Conservation (phyloP, 2,888 invertebrate species). For the Glaucopsyche alexis region DNA sequence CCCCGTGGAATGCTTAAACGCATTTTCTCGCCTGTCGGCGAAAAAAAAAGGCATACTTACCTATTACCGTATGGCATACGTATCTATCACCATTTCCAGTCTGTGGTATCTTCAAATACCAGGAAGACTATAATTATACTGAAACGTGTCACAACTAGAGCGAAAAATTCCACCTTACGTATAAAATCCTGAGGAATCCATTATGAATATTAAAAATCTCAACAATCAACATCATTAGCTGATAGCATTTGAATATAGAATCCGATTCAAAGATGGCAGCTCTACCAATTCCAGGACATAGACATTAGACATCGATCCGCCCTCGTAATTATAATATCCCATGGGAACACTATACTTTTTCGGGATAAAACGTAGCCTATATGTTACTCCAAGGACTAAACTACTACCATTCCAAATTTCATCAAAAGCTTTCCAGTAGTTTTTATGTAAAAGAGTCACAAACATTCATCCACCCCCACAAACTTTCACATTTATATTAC, state of each 20-base stretch:
- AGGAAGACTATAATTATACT: conserved; percentile 3
- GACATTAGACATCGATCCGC: not conserved
- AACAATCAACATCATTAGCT: not conserved
- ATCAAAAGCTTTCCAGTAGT: too few relatives aligned
- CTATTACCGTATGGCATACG: not conserved
- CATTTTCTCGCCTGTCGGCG: too few relatives aligned
- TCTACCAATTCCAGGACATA: not conserved
- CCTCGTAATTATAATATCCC: too few relatives aligned
- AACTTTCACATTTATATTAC: too few relatives aligned
- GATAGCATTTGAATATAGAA: not conserved
- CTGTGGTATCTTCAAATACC: not conserved
- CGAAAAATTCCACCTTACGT: not conserved
- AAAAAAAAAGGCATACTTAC: too few relatives aligned
- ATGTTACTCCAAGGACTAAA: too few relatives aligned
- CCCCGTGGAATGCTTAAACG: too few relatives aligned
- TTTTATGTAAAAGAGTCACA: too few relatives aligned
- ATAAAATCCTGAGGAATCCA: not conserved
- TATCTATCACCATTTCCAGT: not conserved
- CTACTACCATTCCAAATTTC: too few relatives aligned
- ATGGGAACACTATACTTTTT: too few relatives aligned
- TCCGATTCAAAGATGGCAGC: not conserved
- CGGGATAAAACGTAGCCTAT: too few relatives aligned
- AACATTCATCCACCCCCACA: too few relatives aligned
- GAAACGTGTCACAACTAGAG: conserved; percentile 4
- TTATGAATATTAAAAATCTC: conserved; percentile 16